Conservation (phyloP, 2,113 vertebrate species). For the Perccottus glenii region DNA sequence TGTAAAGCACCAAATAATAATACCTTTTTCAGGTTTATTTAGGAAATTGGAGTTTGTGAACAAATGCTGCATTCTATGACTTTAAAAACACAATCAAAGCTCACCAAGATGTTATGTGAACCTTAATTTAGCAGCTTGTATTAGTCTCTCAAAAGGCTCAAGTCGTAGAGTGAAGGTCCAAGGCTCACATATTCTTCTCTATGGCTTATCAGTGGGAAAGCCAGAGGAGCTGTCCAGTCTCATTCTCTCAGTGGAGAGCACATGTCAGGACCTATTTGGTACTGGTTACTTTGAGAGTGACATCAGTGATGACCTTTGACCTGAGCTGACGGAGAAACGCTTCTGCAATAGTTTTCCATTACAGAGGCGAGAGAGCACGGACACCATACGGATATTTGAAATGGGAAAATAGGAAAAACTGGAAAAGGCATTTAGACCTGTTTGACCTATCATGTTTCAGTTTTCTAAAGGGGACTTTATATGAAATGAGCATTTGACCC, state of each 20-base stretch:
- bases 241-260: constrained; percentile 75
- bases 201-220: constrained; percentile 68
- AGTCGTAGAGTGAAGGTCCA: constrained; percentile 25
- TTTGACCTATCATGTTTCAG: constrained; percentile 77
- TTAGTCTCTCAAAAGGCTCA: constrained; percentile 46
- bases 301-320: constrained; percentile 79
- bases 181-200: constrained; percentile 66
- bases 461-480: constrained; percentile 58
- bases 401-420: constrained; percentile 73
- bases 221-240: constrained; percentile 73
- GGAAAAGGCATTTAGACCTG: constrained; percentile 78
- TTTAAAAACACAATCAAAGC: constrained; percentile 8
- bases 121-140: constrained; percentile 57
- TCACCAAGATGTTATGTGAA: constrained; percentile 57
- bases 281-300: constrained; percentile 83
- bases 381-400: constrained; percentile 72
- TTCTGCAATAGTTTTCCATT: constrained; percentile 81
- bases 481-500: constrained; percentile 69
- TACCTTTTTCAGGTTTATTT: too few species aligned
- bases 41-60: too few species aligned
- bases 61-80: too few species aligned
- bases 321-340: constrained; percentile 73
- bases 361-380: constrained; percentile 70
- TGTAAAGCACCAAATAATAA: too few species aligned
- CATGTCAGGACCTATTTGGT: constrained; percentile 84